phyloP scores from a whole-genome alignment of 2,113 vertebrate genomes.

The Bos indicus region DNA sequence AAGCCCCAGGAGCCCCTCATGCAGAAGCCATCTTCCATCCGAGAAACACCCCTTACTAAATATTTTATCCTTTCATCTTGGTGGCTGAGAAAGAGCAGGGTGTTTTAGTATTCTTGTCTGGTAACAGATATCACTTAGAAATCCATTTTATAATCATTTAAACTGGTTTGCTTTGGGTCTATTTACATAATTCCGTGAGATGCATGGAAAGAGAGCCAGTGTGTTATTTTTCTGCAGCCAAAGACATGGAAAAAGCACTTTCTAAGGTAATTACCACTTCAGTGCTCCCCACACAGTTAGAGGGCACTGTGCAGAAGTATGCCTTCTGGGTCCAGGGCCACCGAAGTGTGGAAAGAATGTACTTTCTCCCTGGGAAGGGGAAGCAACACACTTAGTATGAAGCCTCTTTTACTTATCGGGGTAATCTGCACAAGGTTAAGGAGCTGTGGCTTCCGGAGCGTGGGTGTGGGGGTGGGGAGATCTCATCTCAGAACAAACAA shows the following conservation, averaged over 20 bases:
- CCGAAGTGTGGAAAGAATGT: not conserved
- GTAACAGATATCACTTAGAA: constrained; percentile 42
- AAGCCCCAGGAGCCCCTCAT: not conserved
- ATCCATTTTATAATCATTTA: constrained; percentile 61
- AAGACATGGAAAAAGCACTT: constrained; percentile 26
- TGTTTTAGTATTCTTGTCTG: constrained; percentile 43
- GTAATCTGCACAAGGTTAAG: not conserved
- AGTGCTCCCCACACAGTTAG: not conserved
- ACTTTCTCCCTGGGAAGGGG: not conserved
- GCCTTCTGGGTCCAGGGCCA: not conserved
- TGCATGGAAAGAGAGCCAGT: not conserved
- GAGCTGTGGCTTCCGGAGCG: not conserved
- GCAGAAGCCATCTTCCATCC: not conserved
- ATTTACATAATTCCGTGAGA: constrained; percentile 62
- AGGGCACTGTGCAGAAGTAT: not conserved
- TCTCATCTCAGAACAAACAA: not conserved
- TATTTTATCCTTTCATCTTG: not conserved
- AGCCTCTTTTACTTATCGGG: not conserved
- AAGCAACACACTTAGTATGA: not conserved
- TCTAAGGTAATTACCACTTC: constrained; percentile 36
- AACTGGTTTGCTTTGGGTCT: constrained; percentile 54
- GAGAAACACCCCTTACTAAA: not conserved
- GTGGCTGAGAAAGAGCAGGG: not conserved
- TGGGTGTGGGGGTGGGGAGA: not conserved
- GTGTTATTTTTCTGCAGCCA: constrained; percentile 37